Base-by-base conservation (phyloP, 2,888 invertebrate genomes). In the Eilema caniola region DNA sequence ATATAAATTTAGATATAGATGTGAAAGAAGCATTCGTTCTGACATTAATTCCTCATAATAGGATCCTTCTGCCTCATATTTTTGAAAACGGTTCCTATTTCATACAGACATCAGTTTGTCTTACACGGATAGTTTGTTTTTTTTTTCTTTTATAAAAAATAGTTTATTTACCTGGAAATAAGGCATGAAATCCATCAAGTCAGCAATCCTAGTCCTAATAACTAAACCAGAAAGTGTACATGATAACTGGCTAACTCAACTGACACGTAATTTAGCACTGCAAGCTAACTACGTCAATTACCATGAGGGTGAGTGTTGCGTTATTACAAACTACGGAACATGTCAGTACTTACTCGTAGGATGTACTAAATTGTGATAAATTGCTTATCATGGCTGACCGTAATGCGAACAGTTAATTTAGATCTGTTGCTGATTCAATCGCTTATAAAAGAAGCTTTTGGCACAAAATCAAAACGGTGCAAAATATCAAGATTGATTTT, bases 341-440 rank as follows among this genome's bases (percentile, higher is more conserved):
- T 63, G 73, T n/a, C n/a, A n/a, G n/a, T 75, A 79, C 77, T 76
- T 75, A 79, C 78, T 76, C 82, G 83, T 81, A 79, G 78, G 77
- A 76, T 78, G 77, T 72, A 79, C 80, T 71, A 84, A 79, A 86
- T 87, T 86, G 84, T 88, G 87, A 89, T 89, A 90, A 90, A 89
- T 89, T 87, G 88, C 73, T 87, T 89, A 89, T 90, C 89, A 88
- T 75, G 69, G 65, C 74, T 83, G 86, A 86, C 87, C 89, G 87
- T 84, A 78, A 81, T 76, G 79, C 60, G 71, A 81, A 68, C 69
- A 57, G 31, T 31, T 60, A 31, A 56, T 64, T 56, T 56, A 31
- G 64, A 7, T 65, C 14, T 33, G 16, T 23, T 14, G 25, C 14
- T 23, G 31, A 11, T 53, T n/a, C 25, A 8, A 14, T 14, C 31